phyloP scores from a whole-genome alignment of 2,797 vertebrate genomes.

The Carapus acus region DNA sequence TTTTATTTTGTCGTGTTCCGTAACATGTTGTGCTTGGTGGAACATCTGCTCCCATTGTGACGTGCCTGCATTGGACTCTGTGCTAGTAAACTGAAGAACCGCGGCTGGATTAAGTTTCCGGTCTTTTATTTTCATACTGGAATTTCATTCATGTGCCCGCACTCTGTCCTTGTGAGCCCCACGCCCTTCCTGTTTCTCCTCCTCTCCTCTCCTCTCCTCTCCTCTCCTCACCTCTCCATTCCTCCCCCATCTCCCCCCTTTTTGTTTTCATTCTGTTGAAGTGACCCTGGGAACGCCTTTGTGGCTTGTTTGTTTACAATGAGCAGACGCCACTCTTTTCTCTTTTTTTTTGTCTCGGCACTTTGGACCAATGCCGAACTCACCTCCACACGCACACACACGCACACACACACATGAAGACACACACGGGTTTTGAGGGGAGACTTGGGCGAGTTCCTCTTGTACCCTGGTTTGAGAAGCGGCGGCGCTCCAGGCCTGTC shows the following conservation, averaged over 20 bases:
- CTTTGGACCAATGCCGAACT: too few species aligned
- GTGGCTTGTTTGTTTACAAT: slow-evolving; percentile 36
- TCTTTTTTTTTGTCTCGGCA: slow-evolving; percentile 27
- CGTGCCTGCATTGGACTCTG: neutral
- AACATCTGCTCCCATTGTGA: too few species aligned
- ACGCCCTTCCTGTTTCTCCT: slow-evolving; percentile 5
- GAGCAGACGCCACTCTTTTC: slow-evolving; percentile 39
- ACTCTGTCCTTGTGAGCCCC: slow-evolving; percentile 16
- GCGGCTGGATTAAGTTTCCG: slow-evolving; percentile 8
- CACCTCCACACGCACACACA: too few species aligned
- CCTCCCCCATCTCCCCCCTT: too few species aligned
- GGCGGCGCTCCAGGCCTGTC: slow-evolving; percentile 51
- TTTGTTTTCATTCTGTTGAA: too few species aligned
- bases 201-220: slow-evolving; percentile 2
- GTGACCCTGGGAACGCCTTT: neutral
- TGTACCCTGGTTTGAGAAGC: slow-evolving; percentile 59
- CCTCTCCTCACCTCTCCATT: slow-evolving; percentile 16
- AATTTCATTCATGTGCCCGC: slow-evolving; percentile 7
- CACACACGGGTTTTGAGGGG: slow-evolving; percentile 19
- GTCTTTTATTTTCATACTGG: neutral
- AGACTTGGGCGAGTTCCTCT: slow-evolving; percentile 48
- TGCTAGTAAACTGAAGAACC: slow-evolving; percentile 10
- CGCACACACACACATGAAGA: slow-evolving; percentile 37
- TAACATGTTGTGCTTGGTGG: neutral
- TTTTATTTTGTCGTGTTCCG: too few species aligned